Evolutionary conservation across 2,797 vertebrate genomes (phyloP).

Genomic region (Adelosebastes latens): DNA sequence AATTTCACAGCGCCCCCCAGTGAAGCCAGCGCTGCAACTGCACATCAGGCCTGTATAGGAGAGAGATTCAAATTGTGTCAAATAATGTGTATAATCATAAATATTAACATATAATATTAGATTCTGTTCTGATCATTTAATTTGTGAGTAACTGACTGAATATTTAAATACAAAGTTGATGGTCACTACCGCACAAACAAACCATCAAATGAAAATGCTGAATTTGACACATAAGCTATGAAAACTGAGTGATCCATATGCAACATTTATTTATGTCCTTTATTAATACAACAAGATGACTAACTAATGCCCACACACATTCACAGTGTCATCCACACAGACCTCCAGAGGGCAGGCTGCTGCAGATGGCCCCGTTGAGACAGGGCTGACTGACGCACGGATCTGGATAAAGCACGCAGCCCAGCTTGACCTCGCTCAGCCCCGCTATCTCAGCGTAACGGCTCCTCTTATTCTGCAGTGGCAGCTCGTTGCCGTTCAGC

Average conservation of each 20-base stretch:
- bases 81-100: not conserved
- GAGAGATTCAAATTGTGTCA: conserved; percentile 10
- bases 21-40: conserved; percentile 91
- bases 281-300: not conserved
- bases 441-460: conserved; percentile 90
- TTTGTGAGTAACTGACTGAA: not conserved
- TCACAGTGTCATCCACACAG: conserved; percentile 29
- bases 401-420: conserved; percentile 89
- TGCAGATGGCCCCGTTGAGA: conserved; percentile 91
- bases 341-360: conserved; percentile 90
- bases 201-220: not conserved
- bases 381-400: conserved; percentile 90
- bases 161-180: not conserved
- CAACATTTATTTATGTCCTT: not conserved
- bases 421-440: conserved; percentile 89
- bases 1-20: conserved; percentile 91
- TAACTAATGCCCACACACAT: conserved; percentile 41
- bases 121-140: not conserved
- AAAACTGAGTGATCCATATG: not conserved
- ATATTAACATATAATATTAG: not conserved
- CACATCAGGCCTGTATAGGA: conserved; percentile 87
- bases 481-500: conserved; percentile 93
- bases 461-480: conserved; percentile 90
- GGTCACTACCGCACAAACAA: not conserved
- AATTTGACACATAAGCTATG: not conserved